A percentile compares a stretch with the other conserved stretches of the same genome.
These are phyloP conservation scores for Drosophila lowei DNA, from an alignment of 1,140 invertebrate genomes.

Conservation along the genomic window DNA sequence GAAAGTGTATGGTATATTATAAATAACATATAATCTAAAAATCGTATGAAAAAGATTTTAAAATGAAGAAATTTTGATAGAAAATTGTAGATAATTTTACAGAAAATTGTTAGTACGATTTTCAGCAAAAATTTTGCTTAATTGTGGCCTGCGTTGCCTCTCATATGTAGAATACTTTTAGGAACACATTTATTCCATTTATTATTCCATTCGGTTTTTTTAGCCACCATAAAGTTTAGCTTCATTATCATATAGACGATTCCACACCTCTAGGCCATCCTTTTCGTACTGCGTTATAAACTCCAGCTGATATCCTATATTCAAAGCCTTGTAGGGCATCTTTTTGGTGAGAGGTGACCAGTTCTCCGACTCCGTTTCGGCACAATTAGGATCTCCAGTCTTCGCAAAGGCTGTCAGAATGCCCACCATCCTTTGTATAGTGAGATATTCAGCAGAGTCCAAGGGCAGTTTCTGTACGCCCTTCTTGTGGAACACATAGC, in stretches of 20 bases:
- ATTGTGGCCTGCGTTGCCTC: too few species aligned
- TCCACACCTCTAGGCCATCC: constrained; percentile 63
- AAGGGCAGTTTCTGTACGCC: constrained; percentile 71
- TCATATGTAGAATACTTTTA: background rate
- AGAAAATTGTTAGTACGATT: too few species aligned
- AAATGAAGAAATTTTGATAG: background rate
- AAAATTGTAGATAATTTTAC: too few species aligned
- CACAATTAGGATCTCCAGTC: constrained; percentile 75
- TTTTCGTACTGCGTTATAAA: constrained; percentile 39
- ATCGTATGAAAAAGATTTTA: background rate
- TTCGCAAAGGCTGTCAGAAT: constrained; percentile 83
- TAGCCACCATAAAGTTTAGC: constrained; percentile 19
- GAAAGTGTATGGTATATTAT: background rate
- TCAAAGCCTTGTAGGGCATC: constrained; percentile 47
- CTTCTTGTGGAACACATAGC: constrained; percentile 85
- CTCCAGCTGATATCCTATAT: constrained; percentile 51
- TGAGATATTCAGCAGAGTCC: constrained; percentile 58
- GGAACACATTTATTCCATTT: background rate
- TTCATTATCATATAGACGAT: constrained; percentile 44
- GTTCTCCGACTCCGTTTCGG: constrained; percentile 29
- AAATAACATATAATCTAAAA: background rate
- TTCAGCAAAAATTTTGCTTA: too few species aligned
- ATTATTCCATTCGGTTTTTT: constrained; percentile 7
- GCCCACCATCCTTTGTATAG: constrained; percentile 75
- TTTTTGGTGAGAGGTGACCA: constrained; percentile 47